Evolutionary conservation across 2,888 invertebrate species (phyloP), one percentile per base, ranked within the genome.

Genomic region (Hipparchia semele): DNA sequence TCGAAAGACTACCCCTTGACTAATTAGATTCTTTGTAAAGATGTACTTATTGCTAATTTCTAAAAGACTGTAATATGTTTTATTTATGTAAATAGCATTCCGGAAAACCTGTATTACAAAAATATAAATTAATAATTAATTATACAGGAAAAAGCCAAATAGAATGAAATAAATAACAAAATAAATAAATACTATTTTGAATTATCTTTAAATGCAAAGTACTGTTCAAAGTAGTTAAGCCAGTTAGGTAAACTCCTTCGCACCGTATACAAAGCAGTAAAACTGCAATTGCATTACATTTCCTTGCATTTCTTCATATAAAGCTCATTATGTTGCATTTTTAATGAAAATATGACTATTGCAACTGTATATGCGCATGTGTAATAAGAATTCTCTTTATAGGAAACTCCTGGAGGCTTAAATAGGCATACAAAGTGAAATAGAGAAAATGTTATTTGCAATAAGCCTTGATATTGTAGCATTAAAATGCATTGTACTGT

Each of bases 281-380:
- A 60, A 49, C 53, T 68, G 60, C 62, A 68, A 68, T 59, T 46
- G 61, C 60, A 71, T 72, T 33, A 56, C 59, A 56, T 74, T 69
- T 69, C 9, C 69, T 69, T 70, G n/a, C 59, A 71, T 71, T 65
- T 51, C 59, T 71, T 65, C 49, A 59, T 49, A 71, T 71, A 66
- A 71, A 71, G 65, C 53, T 13, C 13, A 71, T 69, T 60, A 61
- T 59, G 65, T 58, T 54, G 65, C 65, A 66, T 69, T n/a, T 66
- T 12, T 70, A 73, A 75, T 75, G 64, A 75, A 75, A 54, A 71
- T 73, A 75, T 67, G 70, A 75, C 58, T 67, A 73, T 68, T 70
- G 73, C 71, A 62, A 53, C 65, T 13, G 53, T 58, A 67, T 70
- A 69, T 54, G 69, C 62, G 69, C 58, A 64, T 70, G 66, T 68